Evolutionary conservation across 30 jellyfish, hydroid and myxozoan species (phyloP).

Genomic region (Hydra vulgaris): DNA sequence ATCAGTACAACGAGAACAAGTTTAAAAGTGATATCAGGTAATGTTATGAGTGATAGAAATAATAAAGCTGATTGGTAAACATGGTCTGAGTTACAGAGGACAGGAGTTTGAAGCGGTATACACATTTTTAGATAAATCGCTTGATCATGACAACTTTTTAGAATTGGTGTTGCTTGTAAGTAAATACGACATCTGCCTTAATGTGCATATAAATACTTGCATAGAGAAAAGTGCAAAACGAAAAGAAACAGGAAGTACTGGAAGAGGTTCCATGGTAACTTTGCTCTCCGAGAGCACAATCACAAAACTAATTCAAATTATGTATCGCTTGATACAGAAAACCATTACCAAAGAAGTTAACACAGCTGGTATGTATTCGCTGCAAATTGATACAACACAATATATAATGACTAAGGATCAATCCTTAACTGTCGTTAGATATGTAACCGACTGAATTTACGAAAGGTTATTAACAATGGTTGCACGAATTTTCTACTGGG

Average conservation of each 20-base stretch:
- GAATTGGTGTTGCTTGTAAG: not conserved
- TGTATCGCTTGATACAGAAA: not conserved
- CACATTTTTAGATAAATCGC: too few relatives aligned
- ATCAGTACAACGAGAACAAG: not conserved
- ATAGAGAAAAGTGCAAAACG: not conserved
- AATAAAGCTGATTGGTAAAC: not conserved
- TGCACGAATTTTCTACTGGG: not conserved
- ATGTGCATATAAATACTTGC: not conserved
- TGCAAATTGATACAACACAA: not conserved
- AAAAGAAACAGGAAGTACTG: not conserved
- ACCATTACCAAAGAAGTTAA: not conserved
- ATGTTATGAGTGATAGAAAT: not conserved
- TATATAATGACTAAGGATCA: not conserved
- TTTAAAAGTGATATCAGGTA: not conserved
- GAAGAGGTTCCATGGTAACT: not conserved
- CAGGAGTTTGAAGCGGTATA: too few relatives aligned
- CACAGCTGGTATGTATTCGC: not conserved
- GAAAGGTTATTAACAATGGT: too few relatives aligned
- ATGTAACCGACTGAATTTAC: not conserved
- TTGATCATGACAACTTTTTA: not conserved
- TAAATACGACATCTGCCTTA: not conserved
- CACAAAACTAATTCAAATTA: not conserved
- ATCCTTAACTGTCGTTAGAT: not conserved
- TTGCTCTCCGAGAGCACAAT: not conserved
- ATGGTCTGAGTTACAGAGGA: too few relatives aligned